A percentile compares a stretch with the other conserved stretches of the same genome.
Conservation (phyloP, 2,888 invertebrate genomes). For the Atrina japonica region DNA sequence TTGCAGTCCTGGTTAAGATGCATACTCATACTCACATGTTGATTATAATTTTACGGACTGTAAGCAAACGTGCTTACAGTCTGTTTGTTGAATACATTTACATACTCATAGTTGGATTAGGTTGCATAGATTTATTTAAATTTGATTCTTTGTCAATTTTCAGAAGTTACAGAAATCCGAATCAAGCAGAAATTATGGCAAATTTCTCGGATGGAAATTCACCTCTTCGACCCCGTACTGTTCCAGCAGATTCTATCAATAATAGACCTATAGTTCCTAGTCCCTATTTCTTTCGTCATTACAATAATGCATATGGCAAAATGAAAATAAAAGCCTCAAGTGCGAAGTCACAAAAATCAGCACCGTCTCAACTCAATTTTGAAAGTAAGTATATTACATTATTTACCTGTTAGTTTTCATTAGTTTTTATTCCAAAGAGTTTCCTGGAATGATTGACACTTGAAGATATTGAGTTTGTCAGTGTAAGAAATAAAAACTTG, state of each 20-base stretch:
- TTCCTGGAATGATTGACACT: no score
- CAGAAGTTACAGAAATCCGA: constrained; percentile 74
- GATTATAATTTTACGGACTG: no score
- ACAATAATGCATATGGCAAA: constrained; percentile 52
- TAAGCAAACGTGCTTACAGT: no score
- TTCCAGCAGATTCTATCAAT: constrained; percentile 53
- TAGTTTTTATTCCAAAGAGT: no score
- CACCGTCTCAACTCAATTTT: constrained; percentile 24
- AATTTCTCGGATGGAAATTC: constrained; percentile 58
- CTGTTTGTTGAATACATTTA: no score
- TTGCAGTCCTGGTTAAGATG: no score
- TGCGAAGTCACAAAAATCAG: constrained; percentile 44
- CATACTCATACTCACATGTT: no score
- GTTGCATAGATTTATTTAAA: no score
- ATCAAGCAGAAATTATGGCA: constrained; percentile 69
- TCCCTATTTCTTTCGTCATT: constrained; percentile 71
- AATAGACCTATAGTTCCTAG: constrained; percentile 66
- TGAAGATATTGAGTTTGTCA: no score
- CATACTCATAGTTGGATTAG: no score
- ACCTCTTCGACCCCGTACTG: constrained; percentile 61
- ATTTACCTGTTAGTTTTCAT: no score
- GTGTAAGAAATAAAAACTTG: no score
- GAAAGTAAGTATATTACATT: constrained; percentile 28
- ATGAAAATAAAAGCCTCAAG: constrained; percentile 47
- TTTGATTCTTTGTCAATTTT: constrained; percentile 19